Conservation (phyloP, 1,140 invertebrate genomes). For the Listronotus oregonensis region DNA sequence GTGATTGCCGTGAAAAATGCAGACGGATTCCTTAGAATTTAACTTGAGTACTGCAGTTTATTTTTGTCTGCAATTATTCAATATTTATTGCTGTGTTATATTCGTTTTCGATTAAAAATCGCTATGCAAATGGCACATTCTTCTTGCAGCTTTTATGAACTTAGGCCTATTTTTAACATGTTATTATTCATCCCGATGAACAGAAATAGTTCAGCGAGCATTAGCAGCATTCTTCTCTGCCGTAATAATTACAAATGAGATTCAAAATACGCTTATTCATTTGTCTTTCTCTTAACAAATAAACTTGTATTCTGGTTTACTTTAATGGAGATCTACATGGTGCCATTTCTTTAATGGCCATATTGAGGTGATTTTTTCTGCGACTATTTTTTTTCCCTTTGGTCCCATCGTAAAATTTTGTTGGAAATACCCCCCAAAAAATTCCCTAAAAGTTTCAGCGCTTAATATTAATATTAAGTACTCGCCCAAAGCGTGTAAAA, state of each 20-base stretch:
- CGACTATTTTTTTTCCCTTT: too few species aligned
- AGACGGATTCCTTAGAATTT: conserved; percentile 35
- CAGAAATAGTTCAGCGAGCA: conserved; percentile 31
- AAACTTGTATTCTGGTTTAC: too few species aligned
- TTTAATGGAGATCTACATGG: too few species aligned
- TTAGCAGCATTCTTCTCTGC: conserved; percentile 32
- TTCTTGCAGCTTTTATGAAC: conserved; percentile 32
- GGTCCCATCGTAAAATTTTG: too few species aligned
- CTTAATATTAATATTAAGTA: too few species aligned
- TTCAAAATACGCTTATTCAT: conserved; percentile 19
- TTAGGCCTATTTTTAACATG: conserved; percentile 30
- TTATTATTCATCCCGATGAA: conserved; percentile 37
- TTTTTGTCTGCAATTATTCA: conserved; percentile 34
- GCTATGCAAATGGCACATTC: conserved; percentile 32
- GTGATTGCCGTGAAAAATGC: conserved; percentile 36
- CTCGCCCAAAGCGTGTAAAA: too few species aligned
- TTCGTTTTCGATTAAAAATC: conserved; percentile 36
- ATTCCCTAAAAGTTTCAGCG: too few species aligned
- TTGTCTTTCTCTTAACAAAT: neutral
- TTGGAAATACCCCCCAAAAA: too few species aligned
- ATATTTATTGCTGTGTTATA: conserved; percentile 33
- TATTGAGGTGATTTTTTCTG: too few species aligned
- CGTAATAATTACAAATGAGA: conserved; percentile 34
- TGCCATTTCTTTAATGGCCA: too few species aligned
- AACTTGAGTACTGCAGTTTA: conserved; percentile 8